phyloP scores from a whole-genome alignment of 2,888 invertebrate species.

The Aphrophora alni region DNA sequence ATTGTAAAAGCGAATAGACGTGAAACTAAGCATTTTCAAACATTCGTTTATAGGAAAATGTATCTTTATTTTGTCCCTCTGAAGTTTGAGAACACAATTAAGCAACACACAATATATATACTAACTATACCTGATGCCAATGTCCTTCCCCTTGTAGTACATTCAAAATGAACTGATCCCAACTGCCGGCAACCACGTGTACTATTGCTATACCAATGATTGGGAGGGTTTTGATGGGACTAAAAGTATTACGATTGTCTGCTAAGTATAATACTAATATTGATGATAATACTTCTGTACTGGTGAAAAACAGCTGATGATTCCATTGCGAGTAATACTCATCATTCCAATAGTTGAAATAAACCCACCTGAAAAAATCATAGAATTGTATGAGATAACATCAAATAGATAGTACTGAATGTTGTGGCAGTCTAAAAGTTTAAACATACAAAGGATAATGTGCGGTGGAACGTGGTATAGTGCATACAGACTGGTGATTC shows the following conservation, averaged over 20 bases:
- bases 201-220: conserved; percentile 66
- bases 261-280: conserved; percentile 65
- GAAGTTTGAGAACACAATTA: too few relatives aligned
- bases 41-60: too few relatives aligned
- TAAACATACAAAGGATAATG: too few relatives aligned
- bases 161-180: conserved; percentile 70
- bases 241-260: conserved; percentile 61
- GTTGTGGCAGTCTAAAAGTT: too few relatives aligned
- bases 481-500: too few relatives aligned
- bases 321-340: conserved; percentile 74
- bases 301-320: conserved; percentile 69
- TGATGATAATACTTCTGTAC: conserved; percentile 69
- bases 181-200: conserved; percentile 68
- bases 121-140: conserved; percentile 66
- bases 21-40: too few relatives aligned
- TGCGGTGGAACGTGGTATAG: too few relatives aligned
- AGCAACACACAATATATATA: too few relatives aligned
- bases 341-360: conserved; percentile 74
- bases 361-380: conserved; percentile 63
- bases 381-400: too few relatives aligned
- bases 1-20: too few relatives aligned
- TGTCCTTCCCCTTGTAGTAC: conserved; percentile 69
- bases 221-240: conserved; percentile 63
- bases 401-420: too few relatives aligned
- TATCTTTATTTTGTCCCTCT: too few relatives aligned